Evolutionary conservation across 1,140 invertebrate species (phyloP).

Genomic region (Probaryconus sp.): DNA sequence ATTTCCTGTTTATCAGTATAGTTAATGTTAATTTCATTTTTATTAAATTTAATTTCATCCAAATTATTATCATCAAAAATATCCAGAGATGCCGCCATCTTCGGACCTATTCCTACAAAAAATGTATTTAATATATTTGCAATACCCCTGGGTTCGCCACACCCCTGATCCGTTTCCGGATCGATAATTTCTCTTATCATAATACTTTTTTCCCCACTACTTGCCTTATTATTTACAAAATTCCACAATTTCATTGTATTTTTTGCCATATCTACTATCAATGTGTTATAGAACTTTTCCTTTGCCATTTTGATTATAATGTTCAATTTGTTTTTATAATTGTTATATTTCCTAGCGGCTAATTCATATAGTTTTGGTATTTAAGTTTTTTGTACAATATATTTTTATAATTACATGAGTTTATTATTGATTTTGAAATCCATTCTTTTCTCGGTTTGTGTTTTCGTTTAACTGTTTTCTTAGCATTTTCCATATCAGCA

Average conservation of each 20-base stretch:
- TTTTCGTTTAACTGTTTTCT: too few relatives aligned
- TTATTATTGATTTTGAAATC: constrained; percentile 10
- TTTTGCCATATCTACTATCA: neutral
- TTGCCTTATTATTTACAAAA: constrained; percentile 1
- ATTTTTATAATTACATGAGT: constrained; percentile 16
- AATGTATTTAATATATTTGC: constrained; percentile 18
- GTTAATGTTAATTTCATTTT: too few relatives aligned
- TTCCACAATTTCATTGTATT: constrained; percentile 5
- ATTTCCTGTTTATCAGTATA: constrained; percentile 6
- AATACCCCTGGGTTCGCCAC: too few relatives aligned
- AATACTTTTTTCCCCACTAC: constrained; percentile 1
- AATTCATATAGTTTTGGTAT: neutral
- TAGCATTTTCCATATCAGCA: too few relatives aligned
- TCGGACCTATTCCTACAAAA: constrained; percentile 5
- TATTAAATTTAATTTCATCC: neutral
- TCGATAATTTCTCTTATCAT: neutral
- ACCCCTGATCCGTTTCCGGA: too few relatives aligned
- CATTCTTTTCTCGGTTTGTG: constrained; percentile 2
- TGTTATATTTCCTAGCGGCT: constrained; percentile 2
- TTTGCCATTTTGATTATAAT: constrained; percentile 12
- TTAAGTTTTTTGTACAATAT: constrained; percentile 8
- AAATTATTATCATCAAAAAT: too few relatives aligned
- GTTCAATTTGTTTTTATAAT: constrained; percentile 9
- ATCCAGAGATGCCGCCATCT: too few relatives aligned
- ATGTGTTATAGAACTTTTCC: neutral